Evolutionary conservation across 2,113 vertebrate genomes (phyloP).

Genomic region (Campylomormyrus tamandua): DNA sequence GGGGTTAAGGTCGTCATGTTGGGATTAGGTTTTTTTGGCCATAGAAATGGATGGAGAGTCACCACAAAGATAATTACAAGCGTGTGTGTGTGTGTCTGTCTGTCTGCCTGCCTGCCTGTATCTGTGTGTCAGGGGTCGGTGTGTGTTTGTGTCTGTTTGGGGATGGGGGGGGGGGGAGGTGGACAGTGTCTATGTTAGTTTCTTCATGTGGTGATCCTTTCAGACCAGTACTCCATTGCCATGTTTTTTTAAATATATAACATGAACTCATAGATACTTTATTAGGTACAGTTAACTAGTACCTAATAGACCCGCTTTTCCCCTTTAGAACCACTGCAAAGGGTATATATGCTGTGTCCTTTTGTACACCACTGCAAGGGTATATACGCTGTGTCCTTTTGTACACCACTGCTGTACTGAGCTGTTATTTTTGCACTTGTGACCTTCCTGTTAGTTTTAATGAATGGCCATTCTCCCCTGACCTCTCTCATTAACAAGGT

Average conservation of each 20-base stretch:
- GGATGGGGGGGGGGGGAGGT: neutral
- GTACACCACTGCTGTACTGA: neutral
- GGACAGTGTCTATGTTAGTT: neutral
- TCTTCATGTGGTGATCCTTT: neutral
- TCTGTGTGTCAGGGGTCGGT: neutral
- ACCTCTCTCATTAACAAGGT: neutral
- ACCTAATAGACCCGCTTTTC: neutral
- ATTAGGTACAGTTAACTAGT: neutral
- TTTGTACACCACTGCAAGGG: neutral
- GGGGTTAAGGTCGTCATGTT: neutral
- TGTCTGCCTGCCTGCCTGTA: no score
- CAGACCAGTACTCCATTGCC: neutral
- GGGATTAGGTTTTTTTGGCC: neutral
- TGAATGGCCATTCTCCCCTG: neutral
- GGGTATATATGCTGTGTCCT: neutral
- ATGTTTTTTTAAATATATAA: neutral
- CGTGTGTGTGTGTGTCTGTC: neutral
- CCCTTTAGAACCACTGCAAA: neutral
- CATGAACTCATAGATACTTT: neutral
- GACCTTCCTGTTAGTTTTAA: neutral
- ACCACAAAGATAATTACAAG: neutral
- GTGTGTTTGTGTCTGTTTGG: neutral
- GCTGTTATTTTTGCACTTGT: conserved; percentile 2
- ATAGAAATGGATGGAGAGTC: neutral
- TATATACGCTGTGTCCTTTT: neutral